These are phyloP conservation scores for Nomada fabriciana DNA, from an alignment of 2,888 invertebrate species.

Conservation along the genomic window DNA sequence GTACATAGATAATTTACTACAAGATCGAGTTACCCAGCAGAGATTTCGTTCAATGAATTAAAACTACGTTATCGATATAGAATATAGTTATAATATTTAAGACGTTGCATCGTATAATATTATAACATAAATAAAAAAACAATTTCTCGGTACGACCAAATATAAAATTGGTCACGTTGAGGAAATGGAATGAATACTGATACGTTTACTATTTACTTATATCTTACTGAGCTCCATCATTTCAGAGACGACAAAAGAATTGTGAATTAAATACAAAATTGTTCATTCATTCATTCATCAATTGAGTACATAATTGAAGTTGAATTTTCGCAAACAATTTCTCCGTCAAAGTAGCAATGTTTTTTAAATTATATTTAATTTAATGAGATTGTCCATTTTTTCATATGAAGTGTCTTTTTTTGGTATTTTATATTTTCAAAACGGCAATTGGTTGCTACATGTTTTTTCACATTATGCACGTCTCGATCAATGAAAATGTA, in stretches of 20 bases:
- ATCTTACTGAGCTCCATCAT: conserved; percentile 67
- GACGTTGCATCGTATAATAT: conserved; percentile 33
- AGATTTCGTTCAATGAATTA: conserved; percentile 9
- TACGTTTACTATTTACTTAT: conserved; percentile 73
- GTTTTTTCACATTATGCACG: conserved; percentile 15
- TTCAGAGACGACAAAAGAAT: conserved; percentile 51
- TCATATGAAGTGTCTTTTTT: conserved; percentile 1
- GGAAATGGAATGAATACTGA: conserved; percentile 81
- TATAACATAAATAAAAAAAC: conserved; percentile 35
- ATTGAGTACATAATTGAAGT: neutral
- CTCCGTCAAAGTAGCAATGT: neutral
- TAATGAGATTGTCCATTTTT: conserved; percentile 40
- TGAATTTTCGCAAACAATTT: conserved; percentile 1
- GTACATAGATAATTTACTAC: conserved; percentile 40
- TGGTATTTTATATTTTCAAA: conserved; percentile 1
- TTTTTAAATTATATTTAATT: conserved; percentile 12
- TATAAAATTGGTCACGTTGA: conserved; percentile 69
- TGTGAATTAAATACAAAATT: conserved; percentile 25
- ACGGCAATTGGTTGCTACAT: neutral
- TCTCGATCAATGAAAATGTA: conserved; percentile 30
- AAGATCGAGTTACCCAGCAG: conserved; percentile 13
- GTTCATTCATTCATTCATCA: neutral
- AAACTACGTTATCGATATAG: conserved; percentile 14
- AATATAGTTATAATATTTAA: conserved; percentile 36
- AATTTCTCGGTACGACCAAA: conserved; percentile 51